These are phyloP conservation scores for Phylloscopus whistleri DNA, from an alignment of 2,113 vertebrate genomes.

Conservation along the genomic window DNA sequence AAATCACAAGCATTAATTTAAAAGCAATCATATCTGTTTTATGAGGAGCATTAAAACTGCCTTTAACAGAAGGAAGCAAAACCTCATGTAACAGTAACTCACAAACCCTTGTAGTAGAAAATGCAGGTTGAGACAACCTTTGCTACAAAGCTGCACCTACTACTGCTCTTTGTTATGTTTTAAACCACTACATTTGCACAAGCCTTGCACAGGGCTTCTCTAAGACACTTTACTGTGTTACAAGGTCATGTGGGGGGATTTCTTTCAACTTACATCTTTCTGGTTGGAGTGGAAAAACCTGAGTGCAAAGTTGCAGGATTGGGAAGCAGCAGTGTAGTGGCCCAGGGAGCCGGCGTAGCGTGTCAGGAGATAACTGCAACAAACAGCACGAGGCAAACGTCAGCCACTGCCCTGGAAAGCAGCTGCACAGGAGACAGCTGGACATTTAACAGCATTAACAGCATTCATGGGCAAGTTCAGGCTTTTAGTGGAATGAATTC, in stretches of 20 bases:
- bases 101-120: not conserved
- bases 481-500: not conserved
- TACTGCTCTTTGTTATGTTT: not conserved
- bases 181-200: not conserved
- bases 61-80: not conserved
- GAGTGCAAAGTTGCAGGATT: slow-evolving; percentile 97
- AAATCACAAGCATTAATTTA: not conserved
- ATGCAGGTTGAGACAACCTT: not conserved
- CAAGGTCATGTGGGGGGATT: not conserved
- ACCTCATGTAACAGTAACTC: not conserved
- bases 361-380: slow-evolving; percentile 89
- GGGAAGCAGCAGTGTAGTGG: slow-evolving; percentile 93
- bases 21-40: not conserved
- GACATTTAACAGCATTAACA: not conserved
- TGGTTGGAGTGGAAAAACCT: slow-evolving; percentile 99
- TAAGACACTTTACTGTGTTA: not conserved
- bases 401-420: not conserved
- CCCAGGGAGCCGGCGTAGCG: slow-evolving; percentile 91
- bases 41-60: not conserved
- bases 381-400: not conserved
- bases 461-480: not conserved
- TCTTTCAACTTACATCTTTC: slow-evolving; percentile 95
- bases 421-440: not conserved
- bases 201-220: not conserved
- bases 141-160: not conserved